Percentiles rank a stretch among this genome's conserved stretches.
These are phyloP conservation scores for Trachelus iudaicus DNA, from an alignment of 2,888 invertebrate species.

Conservation along the genomic window DNA sequence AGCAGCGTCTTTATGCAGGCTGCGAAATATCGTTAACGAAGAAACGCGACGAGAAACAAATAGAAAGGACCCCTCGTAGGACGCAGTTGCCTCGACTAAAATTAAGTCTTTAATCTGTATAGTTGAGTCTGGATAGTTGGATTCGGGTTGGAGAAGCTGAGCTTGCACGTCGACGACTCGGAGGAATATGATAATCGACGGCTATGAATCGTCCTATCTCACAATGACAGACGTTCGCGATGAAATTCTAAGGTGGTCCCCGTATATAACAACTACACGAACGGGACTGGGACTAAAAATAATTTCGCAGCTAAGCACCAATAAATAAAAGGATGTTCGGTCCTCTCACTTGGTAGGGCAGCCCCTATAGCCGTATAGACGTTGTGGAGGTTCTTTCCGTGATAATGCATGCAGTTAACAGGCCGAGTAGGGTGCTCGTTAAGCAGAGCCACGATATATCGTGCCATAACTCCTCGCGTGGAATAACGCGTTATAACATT, in stretches of 20 bases:
- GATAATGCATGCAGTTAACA: not conserved
- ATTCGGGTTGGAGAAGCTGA: not conserved
- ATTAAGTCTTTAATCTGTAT: not conserved
- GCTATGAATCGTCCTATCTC: not conserved
- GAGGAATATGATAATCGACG: not conserved
- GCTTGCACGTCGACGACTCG: not conserved
- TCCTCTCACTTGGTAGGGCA: not conserved
- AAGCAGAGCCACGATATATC: not conserved
- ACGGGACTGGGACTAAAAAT: not conserved
- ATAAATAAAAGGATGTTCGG: not conserved
- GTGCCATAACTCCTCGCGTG: not conserved
- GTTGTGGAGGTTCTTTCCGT: not conserved
- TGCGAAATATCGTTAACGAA: not conserved
- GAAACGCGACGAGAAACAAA: not conserved
- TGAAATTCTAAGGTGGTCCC: not conserved
- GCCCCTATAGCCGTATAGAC: not conserved
- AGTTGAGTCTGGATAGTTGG: not conserved
- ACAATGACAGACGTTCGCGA: not conserved
- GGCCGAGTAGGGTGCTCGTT: not conserved
- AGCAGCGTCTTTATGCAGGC: not conserved
- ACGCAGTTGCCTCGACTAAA: not conserved
- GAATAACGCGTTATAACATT: constrained; percentile 2
- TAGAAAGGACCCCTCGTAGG: not conserved
- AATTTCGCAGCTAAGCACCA: not conserved
- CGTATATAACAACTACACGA: not conserved